phyloP scores from a whole-genome alignment of 2,797 vertebrate genomes.

The Pterois miles region DNA sequence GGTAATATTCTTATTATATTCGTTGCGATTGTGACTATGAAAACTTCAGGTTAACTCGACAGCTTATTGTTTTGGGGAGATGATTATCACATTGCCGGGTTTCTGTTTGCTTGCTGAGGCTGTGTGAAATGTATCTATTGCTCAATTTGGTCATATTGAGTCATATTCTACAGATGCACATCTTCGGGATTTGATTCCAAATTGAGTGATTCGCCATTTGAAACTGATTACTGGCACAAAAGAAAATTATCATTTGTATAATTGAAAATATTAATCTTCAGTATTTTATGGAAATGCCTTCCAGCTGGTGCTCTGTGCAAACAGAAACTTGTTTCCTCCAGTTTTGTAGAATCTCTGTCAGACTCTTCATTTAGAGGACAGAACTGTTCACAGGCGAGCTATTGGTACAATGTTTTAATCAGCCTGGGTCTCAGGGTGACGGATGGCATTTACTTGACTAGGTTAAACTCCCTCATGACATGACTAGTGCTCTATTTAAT shows the following conservation, averaged over 20 bases:
- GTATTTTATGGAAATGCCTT: not conserved
- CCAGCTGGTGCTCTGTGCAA: not conserved
- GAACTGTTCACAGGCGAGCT: constrained; percentile 10
- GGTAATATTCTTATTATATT: constrained; percentile 1
- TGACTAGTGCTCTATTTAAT: constrained; percentile 31
- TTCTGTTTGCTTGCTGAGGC: constrained; percentile 14
- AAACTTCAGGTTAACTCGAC: not conserved
- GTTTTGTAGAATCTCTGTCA: not conserved
- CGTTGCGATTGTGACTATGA: not conserved
- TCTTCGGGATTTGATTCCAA: not conserved
- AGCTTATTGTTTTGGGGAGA: not conserved
- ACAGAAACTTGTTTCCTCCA: not conserved
- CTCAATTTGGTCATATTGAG: constrained; percentile 11
- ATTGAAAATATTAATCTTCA: constrained; percentile 5
- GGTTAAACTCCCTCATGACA: constrained; percentile 40
- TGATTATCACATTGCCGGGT: constrained; percentile 10
- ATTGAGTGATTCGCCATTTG: not conserved
- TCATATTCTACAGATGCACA: not conserved
- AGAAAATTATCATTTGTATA: not conserved
- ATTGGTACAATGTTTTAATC: constrained; percentile 32
- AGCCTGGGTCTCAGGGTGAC: constrained; percentile 25
- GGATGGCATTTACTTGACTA: constrained; percentile 47
- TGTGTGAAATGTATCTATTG: not conserved
- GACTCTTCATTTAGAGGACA: constrained; percentile 22
- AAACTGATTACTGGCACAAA: not conserved